phyloP scores from a whole-genome alignment of 2,888 invertebrate genomes.

The Oligia latruncula region DNA sequence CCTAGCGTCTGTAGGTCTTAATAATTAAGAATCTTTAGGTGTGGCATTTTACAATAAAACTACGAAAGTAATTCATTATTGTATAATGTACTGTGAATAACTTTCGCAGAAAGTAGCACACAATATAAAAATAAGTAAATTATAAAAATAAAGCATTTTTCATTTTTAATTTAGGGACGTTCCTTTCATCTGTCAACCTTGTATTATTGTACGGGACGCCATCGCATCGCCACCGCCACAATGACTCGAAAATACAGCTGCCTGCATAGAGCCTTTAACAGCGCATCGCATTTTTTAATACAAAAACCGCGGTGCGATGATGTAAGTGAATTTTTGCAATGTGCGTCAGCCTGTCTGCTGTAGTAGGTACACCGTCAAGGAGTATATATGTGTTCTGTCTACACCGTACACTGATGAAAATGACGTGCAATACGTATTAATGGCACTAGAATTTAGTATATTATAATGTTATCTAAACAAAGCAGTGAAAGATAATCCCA shows the following conservation, averaged over 20 bases:
- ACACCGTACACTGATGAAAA: too few relatives aligned
- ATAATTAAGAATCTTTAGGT: slow-evolving; percentile 1
- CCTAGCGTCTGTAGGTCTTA: too few relatives aligned
- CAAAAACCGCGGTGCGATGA: background rate
- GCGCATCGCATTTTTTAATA: background rate
- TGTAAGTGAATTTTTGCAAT: too few relatives aligned
- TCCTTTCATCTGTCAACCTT: background rate
- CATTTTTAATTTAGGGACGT: background rate
- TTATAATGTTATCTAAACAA: too few relatives aligned
- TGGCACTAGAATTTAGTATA: background rate
- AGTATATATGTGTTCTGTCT: too few relatives aligned
- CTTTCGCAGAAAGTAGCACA: slow-evolving; percentile 36
- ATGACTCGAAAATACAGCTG: background rate
- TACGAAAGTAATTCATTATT: slow-evolving; percentile 50
- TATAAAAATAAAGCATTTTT: too few relatives aligned
- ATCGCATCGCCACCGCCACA: background rate
- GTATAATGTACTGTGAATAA: slow-evolving; percentile 36
- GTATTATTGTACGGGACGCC: too few relatives aligned
- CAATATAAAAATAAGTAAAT: slow-evolving; percentile 10
- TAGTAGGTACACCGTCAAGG: too few relatives aligned
- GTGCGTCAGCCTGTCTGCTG: too few relatives aligned
- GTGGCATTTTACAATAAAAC: slow-evolving; percentile 12
- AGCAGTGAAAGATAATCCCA: background rate
- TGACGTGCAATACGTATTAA: background rate
- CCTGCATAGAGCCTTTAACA: background rate